These are phyloP conservation scores for Heliopora coerulea DNA, from an alignment of 92 coral and sea anemone species.

Conservation along the genomic window DNA sequence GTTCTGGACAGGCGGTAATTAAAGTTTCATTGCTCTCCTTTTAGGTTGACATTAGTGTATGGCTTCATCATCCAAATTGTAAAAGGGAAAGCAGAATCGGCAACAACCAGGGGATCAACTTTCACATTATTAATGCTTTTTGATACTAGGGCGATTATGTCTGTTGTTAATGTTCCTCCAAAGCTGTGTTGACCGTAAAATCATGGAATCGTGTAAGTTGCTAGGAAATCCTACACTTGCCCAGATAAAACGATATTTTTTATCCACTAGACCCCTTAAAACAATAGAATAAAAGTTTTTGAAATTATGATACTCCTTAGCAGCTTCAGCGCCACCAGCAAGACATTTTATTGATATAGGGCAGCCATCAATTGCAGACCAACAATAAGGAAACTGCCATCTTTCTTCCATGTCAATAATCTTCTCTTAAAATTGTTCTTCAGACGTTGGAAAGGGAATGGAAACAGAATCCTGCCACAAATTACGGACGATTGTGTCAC, in stretches of 20 bases:
- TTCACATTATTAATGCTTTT: no score
- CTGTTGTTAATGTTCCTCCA: conserved; percentile 6
- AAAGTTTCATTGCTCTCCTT: no score
- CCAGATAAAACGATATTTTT: conserved; percentile 36
- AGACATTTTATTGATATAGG: conserved; percentile 41
- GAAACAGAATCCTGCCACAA: conserved; percentile 35
- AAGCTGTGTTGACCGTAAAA: conserved; percentile 31
- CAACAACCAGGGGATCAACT: conserved; percentile 4
- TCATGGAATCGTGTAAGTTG: conserved; percentile 39
- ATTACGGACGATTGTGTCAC: not conserved
- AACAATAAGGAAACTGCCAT: conserved; percentile 44
- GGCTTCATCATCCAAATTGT: conserved; percentile 12
- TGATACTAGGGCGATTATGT: not conserved
- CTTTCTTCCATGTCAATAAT: conserved; percentile 37
- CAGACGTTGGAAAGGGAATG: conserved; percentile 4
- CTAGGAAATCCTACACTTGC: conserved; percentile 32
- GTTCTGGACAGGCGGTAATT: no score
- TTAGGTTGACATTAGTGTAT: not conserved
- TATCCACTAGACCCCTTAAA: conserved; percentile 29
- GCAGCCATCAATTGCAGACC: no score
- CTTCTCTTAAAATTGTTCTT: conserved; percentile 16
- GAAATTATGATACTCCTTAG: conserved; percentile 39
- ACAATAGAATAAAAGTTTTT: conserved; percentile 40
- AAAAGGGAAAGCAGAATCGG: conserved; percentile 19
- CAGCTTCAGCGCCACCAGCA: conserved; percentile 27